phyloP scores from a whole-genome alignment of 2,888 invertebrate genomes.

The Drosophila mettleri region DNA sequence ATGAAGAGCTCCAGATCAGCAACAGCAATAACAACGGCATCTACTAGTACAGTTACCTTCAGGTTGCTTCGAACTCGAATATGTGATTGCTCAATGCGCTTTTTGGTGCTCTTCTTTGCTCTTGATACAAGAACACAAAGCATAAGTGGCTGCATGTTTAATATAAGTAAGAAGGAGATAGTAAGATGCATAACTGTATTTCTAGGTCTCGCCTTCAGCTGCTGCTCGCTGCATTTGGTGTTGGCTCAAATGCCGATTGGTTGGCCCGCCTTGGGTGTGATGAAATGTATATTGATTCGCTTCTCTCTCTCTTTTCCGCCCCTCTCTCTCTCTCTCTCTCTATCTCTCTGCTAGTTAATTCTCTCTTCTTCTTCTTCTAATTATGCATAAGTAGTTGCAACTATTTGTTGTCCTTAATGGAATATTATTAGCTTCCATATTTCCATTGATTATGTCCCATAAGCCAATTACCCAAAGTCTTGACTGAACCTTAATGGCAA shows the following conservation, averaged over 20 bases:
- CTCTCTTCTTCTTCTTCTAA: too few species aligned
- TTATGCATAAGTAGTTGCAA: background rate
- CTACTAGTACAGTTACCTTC: background rate
- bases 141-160: too few species aligned
- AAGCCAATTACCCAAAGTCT: slow-evolving; percentile 33
- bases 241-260: background rate
- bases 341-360: background rate
- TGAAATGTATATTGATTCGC: background rate
- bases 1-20: background rate
- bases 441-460: slow-evolving; percentile 3
- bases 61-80: background rate
- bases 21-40: background rate
- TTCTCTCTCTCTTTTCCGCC: too few species aligned
- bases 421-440: slow-evolving; percentile 4
- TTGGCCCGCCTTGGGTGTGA: background rate
- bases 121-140: background rate
- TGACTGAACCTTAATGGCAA: slow-evolving; percentile 26
- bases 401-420: background rate
- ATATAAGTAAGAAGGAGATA: background rate
- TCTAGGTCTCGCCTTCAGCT: background rate
- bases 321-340: background rate
- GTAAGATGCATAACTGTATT: background rate
- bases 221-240: background rate
- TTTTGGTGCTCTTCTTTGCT: background rate
- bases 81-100: background rate